Evolutionary conservation across 1,140 invertebrate species (phyloP).

Genomic region (Augochlora pura): DNA sequence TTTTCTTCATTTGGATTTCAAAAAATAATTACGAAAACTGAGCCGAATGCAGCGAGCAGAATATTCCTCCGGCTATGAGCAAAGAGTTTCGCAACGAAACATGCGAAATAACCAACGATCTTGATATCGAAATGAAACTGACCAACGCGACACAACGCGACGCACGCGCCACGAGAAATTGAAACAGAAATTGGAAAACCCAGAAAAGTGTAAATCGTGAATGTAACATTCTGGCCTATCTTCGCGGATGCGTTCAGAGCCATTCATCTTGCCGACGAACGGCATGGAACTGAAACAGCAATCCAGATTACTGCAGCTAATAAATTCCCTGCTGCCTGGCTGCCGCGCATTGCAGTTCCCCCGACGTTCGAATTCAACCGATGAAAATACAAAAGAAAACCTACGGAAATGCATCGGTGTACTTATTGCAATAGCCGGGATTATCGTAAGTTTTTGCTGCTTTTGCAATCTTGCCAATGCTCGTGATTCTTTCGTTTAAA

Average conservation of each 20-base stretch:
- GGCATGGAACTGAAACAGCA: conserved; percentile 35
- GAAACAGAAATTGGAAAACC: conserved; percentile 12
- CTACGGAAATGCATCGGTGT: not conserved
- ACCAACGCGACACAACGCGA: too few species aligned
- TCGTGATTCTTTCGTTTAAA: too few species aligned
- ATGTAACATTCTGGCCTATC: conserved; percentile 24
- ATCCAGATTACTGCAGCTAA: conserved; percentile 37
- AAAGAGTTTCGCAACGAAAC: not conserved
- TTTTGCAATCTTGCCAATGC: too few species aligned
- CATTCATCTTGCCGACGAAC: conserved; percentile 18
- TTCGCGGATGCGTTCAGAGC: conserved; percentile 12
- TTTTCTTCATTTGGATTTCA: too few species aligned
- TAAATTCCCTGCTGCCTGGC: conserved; percentile 17
- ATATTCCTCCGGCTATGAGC: not conserved
- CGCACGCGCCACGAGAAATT: not conserved
- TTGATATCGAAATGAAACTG: not conserved
- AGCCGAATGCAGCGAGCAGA: too few species aligned
- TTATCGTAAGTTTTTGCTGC: not conserved
- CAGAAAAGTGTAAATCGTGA: conserved; percentile 32
- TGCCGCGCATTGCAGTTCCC: not conserved
- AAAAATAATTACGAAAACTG: too few species aligned
- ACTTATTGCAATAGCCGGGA: not conserved
- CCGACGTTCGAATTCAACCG: conserved; percentile 2
- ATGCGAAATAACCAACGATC: not conserved
- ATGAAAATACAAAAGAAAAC: not conserved